A percentile compares a stretch with the other conserved stretches of the same genome.
phyloP scores from a whole-genome alignment of 2,888 invertebrate species.

The Meta bourneti region DNA sequence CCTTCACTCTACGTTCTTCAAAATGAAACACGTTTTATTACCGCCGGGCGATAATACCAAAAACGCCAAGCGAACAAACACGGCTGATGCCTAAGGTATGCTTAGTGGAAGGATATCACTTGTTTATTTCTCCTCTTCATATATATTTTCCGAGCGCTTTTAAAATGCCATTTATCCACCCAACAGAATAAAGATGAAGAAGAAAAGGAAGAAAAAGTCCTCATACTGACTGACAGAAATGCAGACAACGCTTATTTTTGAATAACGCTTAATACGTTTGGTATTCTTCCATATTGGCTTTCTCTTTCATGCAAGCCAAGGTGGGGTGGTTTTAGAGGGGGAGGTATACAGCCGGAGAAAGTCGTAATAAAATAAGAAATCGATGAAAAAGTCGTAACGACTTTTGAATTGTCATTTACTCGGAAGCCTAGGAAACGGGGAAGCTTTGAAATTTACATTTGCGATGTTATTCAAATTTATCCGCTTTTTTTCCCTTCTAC shows the following conservation, averaged over 20 bases:
- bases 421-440: conserved; percentile 68
- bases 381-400: conserved; percentile 76
- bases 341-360: conserved; percentile 30
- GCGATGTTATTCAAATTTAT: conserved; percentile 76
- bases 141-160: conserved; percentile 26
- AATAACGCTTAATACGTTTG: conserved; percentile 60
- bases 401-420: conserved; percentile 75
- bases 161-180: conserved; percentile 38
- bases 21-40: not conserved
- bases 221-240: conserved; percentile 21
- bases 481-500: conserved; percentile 47
- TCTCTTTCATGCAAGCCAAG: not conserved
- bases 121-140: conserved; percentile 4
- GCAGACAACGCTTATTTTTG: conserved; percentile 36
- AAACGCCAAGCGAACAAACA: not conserved
- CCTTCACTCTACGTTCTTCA: not conserved
- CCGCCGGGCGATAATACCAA: not conserved
- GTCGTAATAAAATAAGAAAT: conserved; percentile 76
- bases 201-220: not conserved
- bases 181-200: not conserved
- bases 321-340: conserved; percentile 5
- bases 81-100: not conserved
- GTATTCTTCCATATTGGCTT: conserved; percentile 47
- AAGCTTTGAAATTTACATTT: conserved; percentile 76
- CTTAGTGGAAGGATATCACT: not conserved